Evolutionary conservation across 2,888 invertebrate species (phyloP).

Genomic region (Acrobasis repandana): DNA sequence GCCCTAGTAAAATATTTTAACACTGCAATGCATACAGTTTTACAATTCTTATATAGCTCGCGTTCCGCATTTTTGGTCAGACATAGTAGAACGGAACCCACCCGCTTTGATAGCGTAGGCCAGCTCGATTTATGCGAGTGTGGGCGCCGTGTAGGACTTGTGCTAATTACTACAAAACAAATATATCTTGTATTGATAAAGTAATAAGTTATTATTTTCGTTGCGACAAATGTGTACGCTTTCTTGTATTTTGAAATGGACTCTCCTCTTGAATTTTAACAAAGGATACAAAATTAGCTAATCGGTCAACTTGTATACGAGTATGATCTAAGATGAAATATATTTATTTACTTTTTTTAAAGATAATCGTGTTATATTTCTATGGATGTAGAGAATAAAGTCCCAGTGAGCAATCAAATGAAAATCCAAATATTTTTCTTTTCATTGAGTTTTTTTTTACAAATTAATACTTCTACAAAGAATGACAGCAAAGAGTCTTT

Average conservation of each 20-base stretch:
- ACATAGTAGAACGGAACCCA: conserved; percentile 3
- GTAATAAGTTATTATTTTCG: conserved; percentile 8
- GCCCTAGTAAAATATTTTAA: neutral
- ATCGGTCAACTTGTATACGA: too few species aligned
- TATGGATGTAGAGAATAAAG: too few species aligned
- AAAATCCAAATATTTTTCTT: too few species aligned
- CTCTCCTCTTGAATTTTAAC: too few species aligned
- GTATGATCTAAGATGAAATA: too few species aligned
- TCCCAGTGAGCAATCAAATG: too few species aligned
- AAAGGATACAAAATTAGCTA: too few species aligned
- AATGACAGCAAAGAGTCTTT: neutral
- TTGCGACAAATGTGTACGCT: neutral
- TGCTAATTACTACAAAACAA: conserved; percentile 7
- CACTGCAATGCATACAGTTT: conserved; percentile 9
- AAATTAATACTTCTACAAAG: too few species aligned
- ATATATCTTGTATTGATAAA: conserved; percentile 1
- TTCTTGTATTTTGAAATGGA: neutral
- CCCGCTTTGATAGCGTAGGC: conserved; percentile 9
- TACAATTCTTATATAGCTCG: conserved; percentile 14
- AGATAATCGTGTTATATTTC: too few species aligned
- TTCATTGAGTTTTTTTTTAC: too few species aligned
- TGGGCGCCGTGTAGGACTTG: conserved; percentile 12
- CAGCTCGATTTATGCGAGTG: conserved; percentile 7
- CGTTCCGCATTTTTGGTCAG: conserved; percentile 14
- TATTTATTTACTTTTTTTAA: too few species aligned